Base-by-base conservation (phyloP, 92 coral and sea anemone genomes). In the Chrysogorgia sp. region DNA sequence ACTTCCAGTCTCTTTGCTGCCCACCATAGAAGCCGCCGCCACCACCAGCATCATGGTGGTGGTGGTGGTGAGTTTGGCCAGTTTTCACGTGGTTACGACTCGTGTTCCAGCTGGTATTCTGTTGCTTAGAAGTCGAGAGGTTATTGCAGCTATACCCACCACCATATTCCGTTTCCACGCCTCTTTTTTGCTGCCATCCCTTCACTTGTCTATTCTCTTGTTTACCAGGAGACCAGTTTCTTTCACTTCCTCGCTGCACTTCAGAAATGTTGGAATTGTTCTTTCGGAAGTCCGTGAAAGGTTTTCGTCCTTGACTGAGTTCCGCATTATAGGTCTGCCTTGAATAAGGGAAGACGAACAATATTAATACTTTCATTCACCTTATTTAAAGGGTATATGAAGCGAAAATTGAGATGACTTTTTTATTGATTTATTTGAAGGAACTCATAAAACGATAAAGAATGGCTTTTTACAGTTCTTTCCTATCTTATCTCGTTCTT, bases 321-420 rank as follows among this genome's bases (percentile, higher is more conserved):
- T 69, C 76, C 28, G 15, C n/a, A 26, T 30, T 69, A 21, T 41
- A n/a, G n/a, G n/a, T 35, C 22, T 69, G 76, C 37, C 76, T 69
- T 24, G 5, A 65, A 34, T 5, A 37, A 65, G 37, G 72, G 37
- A 20, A n/a, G 1, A 52, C 23, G 58, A 10, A 2, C 22, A 3
- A 52, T 52, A 19, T 48, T 0, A 14, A 48, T n/a, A n/a, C n/a
- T n/a, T n/a, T n/a, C n/a, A n/a, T n/a, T n/a, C n/a, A n/a, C n/a
- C n/a, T n/a, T n/a, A n/a, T n/a, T n/a, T n/a, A n/a, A n/a, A n/a
- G n/a, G n/a, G n/a, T n/a, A n/a, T n/a, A n/a, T n/a, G n/a, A n/a
- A n/a, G n/a, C n/a, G n/a, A n/a, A n/a, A n/a, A n/a, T n/a, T n/a
- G n/a, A n/a, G n/a, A n/a, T n/a, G n/a, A n/a, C n/a, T n/a, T n/a